A percentile compares a stretch with the other conserved stretches of the same genome.
Conservation (phyloP, 2,888 invertebrate species). For the Drepana falcataria region DNA sequence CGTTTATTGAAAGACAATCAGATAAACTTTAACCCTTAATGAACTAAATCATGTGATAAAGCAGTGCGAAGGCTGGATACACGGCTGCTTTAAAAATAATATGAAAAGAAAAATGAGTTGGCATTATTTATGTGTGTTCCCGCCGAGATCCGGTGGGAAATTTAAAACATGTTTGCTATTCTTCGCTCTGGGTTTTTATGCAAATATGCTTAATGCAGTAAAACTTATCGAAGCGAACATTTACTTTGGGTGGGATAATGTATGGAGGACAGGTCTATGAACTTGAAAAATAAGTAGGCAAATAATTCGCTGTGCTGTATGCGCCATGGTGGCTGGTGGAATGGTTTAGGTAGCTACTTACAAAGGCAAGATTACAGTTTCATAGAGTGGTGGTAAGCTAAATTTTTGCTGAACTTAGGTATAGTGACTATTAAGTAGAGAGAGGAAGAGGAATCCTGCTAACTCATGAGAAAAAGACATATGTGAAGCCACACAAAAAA, state of each 20-base stretch:
- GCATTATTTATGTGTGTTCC: constrained; percentile 2
- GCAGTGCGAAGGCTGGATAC: not conserved
- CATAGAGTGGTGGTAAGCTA: too few species aligned
- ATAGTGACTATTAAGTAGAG: too few species aligned
- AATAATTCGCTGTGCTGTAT: too few species aligned
- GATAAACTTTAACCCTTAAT: not conserved
- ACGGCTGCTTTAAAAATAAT: not conserved
- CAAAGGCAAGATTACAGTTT: too few species aligned
- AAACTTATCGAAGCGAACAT: not conserved
- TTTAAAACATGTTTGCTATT: constrained; percentile 1
- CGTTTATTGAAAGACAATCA: not conserved
- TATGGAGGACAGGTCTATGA: not conserved
- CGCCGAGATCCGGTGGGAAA: constrained; percentile 2
- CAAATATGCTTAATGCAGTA: constrained; percentile 2
- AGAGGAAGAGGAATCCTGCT: too few species aligned
- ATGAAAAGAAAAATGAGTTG: not conserved
- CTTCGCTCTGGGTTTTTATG: not conserved
- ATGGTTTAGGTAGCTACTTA: too few species aligned
- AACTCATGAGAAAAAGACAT: too few species aligned
- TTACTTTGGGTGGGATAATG: not conserved
- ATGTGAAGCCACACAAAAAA: too few species aligned
- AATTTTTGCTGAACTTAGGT: too few species aligned
- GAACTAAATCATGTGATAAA: too few species aligned
- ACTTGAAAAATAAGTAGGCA: not conserved
- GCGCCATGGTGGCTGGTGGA: too few species aligned